These are phyloP conservation scores for Littorina saxatilis DNA, from an alignment of 1,140 invertebrate genomes.

Conservation along the genomic window DNA sequence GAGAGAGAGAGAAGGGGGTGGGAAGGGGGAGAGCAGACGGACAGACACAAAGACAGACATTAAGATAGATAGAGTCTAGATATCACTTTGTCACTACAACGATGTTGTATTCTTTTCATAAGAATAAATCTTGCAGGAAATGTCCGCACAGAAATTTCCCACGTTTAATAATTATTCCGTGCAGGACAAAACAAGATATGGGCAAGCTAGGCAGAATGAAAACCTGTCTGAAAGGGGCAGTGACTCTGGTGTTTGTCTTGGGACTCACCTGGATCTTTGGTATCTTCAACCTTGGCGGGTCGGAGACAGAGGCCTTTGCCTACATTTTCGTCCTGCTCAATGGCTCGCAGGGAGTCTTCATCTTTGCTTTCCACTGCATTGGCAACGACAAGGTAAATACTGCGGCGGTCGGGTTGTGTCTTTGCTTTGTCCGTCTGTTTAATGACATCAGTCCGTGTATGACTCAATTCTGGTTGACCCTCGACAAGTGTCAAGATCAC, in stretches of 20 bases:
- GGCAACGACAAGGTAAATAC: constrained; percentile 98
- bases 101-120: too few relatives aligned
- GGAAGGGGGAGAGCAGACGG: too few relatives aligned
- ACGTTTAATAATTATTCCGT: too few relatives aligned
- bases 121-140: too few relatives aligned
- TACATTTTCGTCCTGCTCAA: constrained; percentile 95
- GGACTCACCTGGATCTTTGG: constrained; percentile 94
- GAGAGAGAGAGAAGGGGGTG: too few relatives aligned
- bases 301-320: constrained; percentile 87
- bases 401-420: too few relatives aligned
- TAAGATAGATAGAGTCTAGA: too few relatives aligned
- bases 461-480: not conserved
- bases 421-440: not conserved
- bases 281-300: constrained; percentile 85
- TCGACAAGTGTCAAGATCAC: not conserved
- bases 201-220: too few relatives aligned
- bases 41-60: too few relatives aligned
- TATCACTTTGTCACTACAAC: too few relatives aligned
- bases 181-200: too few relatives aligned
- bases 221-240: constrained; percentile 88
- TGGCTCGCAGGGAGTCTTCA: constrained; percentile 94
- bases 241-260: constrained; percentile 88
- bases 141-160: too few relatives aligned
- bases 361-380: constrained; percentile 96
- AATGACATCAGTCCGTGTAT: not conserved